A percentile compares a stretch with the other conserved stretches of the same genome.
Evolutionary conservation across 1,140 invertebrate species (phyloP).

Genomic region (Mylabris phalerata): DNA sequence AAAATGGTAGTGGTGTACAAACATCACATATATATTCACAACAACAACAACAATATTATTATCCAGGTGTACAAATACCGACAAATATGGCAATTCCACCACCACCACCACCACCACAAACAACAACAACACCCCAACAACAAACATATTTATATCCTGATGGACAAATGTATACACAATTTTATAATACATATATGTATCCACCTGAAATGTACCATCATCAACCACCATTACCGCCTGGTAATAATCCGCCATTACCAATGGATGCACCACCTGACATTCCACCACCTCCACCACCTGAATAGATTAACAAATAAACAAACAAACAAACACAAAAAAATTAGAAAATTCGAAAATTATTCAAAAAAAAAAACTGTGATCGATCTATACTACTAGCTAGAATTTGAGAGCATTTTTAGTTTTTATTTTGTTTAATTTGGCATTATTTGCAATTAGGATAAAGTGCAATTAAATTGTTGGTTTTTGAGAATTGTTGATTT

Average conservation of each 20-base stretch:
- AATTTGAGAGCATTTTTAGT: no score
- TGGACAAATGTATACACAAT: slow-evolving; percentile 14
- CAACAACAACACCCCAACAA: slow-evolving; percentile 1
- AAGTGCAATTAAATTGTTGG: no score
- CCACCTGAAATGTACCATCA: slow-evolving; percentile 28
- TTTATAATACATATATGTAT: slow-evolving; percentile 19
- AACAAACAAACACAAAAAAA: no score
- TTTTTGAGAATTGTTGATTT: no score
- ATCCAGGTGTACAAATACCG: neutral
- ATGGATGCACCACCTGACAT: slow-evolving; percentile 43
- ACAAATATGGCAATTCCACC: slow-evolving; percentile 1
- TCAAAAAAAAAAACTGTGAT: no score
- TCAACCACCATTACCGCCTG: slow-evolving; percentile 7
- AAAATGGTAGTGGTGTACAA: slow-evolving; percentile 2
- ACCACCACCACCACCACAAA: slow-evolving; percentile 8
- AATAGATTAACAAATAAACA: slow-evolving; percentile 21
- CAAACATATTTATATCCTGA: slow-evolving; percentile 22
- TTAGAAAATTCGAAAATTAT: no score
- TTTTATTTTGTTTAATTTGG: no score
- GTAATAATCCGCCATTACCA: slow-evolving; percentile 40
- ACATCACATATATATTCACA: slow-evolving; percentile 4
- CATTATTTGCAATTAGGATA: no score
- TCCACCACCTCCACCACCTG: slow-evolving; percentile 46
- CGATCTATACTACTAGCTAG: no score
- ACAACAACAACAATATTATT: slow-evolving; percentile 10